A percentile compares a stretch with the other conserved stretches of the same genome.
These are phyloP conservation scores for Exocentrus adspersus DNA, from an alignment of 2,888 invertebrate genomes.

Conservation along the genomic window DNA sequence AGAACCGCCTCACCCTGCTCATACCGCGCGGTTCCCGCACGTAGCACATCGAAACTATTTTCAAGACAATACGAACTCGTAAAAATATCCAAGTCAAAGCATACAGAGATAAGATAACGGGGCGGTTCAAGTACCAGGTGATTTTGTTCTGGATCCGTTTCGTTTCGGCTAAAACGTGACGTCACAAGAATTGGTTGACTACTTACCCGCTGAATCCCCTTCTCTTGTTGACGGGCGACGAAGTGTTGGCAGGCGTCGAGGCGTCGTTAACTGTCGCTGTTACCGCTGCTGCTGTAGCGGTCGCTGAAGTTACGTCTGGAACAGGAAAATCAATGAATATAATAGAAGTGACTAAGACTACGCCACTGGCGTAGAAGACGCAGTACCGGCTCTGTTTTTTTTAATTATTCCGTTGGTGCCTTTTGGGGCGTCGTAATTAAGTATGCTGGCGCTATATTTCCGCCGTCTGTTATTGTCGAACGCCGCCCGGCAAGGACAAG, in stretches of 20 bases:
- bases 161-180: no score
- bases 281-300: constrained; percentile 76
- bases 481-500: no score
- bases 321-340: no score
- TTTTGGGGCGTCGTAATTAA: no score
- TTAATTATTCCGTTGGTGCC: no score
- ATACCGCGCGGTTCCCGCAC: constrained; percentile 33
- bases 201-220: constrained; percentile 88
- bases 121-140: neutral
- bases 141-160: no score
- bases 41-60: constrained; percentile 1
- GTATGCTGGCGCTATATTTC: no score
- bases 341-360: no score
- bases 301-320: constrained; percentile 62
- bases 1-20: constrained; percentile 50
- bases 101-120: constrained; percentile 14
- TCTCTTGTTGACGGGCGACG: constrained; percentile 86
- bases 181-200: neutral
- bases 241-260: constrained; percentile 70
- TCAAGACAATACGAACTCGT: neutral
- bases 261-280: constrained; percentile 72
- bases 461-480: no score
- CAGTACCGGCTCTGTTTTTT: no score
- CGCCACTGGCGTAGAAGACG: no score
- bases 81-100: constrained; percentile 11